Conservation (phyloP, 2,113 vertebrate species). For the Zapornia atra region DNA sequence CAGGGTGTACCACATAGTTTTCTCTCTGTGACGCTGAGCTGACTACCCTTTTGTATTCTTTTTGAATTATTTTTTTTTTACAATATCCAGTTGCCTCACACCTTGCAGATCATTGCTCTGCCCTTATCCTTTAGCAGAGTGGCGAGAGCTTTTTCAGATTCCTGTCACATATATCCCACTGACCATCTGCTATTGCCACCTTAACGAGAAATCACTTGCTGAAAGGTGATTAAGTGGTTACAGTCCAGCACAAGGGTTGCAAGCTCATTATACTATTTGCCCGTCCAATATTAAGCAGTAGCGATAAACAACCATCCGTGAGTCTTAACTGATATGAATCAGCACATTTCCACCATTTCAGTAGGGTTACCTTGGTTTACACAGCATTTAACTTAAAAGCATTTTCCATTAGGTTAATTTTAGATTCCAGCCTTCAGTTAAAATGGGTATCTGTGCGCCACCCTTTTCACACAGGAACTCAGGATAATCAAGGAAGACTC, state of each 20-base stretch:
- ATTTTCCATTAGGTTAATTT: neutral
- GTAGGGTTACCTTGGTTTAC: neutral
- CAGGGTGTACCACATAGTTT: neutral
- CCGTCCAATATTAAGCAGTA: neutral
- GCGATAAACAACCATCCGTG: neutral
- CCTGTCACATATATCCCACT: neutral
- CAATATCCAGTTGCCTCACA: neutral
- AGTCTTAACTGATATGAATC: neutral
- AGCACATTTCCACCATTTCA: neutral
- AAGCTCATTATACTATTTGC: neutral
- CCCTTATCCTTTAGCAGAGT: neutral
- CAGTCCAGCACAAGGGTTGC: neutral
- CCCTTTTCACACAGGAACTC: neutral
- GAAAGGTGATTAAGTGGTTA: slow-evolving; percentile 38
- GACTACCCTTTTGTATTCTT: neutral
- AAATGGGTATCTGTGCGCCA: neutral
- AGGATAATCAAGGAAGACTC: neutral
- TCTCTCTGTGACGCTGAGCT: neutral
- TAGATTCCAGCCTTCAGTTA: neutral
- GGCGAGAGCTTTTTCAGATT: slow-evolving; percentile 11
- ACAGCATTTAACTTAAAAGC: neutral
- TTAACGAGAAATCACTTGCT: slow-evolving; percentile 20
- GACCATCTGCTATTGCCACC: slow-evolving; percentile 10
- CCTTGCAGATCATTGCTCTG: slow-evolving; percentile 7
- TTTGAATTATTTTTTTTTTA: neutral